Base-by-base conservation (phyloP, 2,113 vertebrate genomes). In the Scolopax mira region DNA sequence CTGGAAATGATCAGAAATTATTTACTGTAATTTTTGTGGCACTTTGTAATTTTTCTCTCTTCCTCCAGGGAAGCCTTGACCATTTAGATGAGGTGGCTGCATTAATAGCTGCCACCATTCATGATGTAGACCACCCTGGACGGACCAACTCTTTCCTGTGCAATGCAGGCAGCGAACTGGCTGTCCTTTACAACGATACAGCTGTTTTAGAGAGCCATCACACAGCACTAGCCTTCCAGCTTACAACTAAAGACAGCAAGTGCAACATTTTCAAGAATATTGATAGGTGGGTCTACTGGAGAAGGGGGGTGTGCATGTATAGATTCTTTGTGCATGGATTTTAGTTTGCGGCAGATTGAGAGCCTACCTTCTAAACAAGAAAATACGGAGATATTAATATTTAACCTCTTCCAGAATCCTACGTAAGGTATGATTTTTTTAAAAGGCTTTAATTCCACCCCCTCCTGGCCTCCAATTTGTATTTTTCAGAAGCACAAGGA, bases 191-290 rank as follows among this genome's bases (percentile, higher is more conserved):
- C 95, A 99, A 99, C 4, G 99, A 99, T 90, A 99, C 98, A 0
- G 99, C 99, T 1, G 99, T 99, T 28, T 37, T 99, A 95, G 99
- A 99, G 97, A 99, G 99, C 84, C 99, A 99, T 96, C 99, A 99
- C 83, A 98, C 99, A 0, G 99, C 99, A 23, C 97, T 99, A 87
- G 99, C 99, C 0, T 99, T 99, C 97, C 99, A 99, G 97, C 99
- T 99, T 67, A 99, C 99, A 1, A 97, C 96, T 54, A 98, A 99
- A 57, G 99, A 99, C 93, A 97, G 94, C 97, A 99, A 99, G 93
- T 99, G 98, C 98, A 99, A 99, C 98, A 99, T 99, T 96, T 99
- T 99, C 96, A 99, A 99, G 97, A 99, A 99, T 87, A 99, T 99
- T 9, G 99, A 99, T 97, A 98, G 99, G 99, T 99, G 67, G 23